Evolutionary conservation across 2,888 invertebrate genomes (phyloP).

Genomic region (Gnatocerus cornutus): DNA sequence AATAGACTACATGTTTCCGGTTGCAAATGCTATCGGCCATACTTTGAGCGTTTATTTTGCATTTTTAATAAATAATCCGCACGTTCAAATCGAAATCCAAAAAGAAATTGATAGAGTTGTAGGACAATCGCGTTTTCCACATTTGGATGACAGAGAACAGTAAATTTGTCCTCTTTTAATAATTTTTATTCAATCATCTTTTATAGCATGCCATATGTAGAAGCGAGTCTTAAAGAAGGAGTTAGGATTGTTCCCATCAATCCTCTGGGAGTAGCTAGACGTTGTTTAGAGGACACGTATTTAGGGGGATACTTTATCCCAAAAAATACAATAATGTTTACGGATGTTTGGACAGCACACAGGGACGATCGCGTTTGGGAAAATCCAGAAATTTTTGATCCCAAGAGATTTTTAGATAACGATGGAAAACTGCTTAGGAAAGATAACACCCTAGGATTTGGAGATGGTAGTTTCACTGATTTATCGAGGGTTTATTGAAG

Average conservation of each 20-base stretch:
- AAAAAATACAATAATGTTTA: slow-evolving; percentile 69
- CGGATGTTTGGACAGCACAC: slow-evolving; percentile 70
- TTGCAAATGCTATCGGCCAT: slow-evolving; percentile 73
- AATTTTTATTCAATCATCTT: slow-evolving; percentile 33
- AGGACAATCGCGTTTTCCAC: slow-evolving; percentile 75
- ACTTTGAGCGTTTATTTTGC: slow-evolving; percentile 74
- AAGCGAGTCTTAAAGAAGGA: slow-evolving; percentile 69
- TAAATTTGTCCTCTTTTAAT: slow-evolving; percentile 55
- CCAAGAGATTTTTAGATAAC: slow-evolving; percentile 78
- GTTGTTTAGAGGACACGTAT: slow-evolving; percentile 79
- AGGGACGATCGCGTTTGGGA: slow-evolving; percentile 76
- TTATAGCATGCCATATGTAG: slow-evolving; percentile 68
- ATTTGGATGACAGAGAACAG: slow-evolving; percentile 75
- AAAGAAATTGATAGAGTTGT: slow-evolving; percentile 77
- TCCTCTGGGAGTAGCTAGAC: slow-evolving; percentile 68
- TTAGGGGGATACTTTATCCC: slow-evolving; percentile 82
- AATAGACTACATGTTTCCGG: slow-evolving; percentile 77
- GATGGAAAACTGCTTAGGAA: slow-evolving; percentile 74
- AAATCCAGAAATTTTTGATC: slow-evolving; percentile 79
- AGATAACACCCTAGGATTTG: slow-evolving; percentile 79
- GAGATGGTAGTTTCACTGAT: slow-evolving; percentile 76
- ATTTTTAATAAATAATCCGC: slow-evolving; percentile 74
- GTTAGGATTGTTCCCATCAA: slow-evolving; percentile 67
- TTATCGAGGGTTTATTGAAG: no score
- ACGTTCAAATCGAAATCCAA: slow-evolving; percentile 75